These are phyloP conservation scores for Leucophenga maculata DNA, from an alignment of 2,888 invertebrate species.

Conservation along the genomic window DNA sequence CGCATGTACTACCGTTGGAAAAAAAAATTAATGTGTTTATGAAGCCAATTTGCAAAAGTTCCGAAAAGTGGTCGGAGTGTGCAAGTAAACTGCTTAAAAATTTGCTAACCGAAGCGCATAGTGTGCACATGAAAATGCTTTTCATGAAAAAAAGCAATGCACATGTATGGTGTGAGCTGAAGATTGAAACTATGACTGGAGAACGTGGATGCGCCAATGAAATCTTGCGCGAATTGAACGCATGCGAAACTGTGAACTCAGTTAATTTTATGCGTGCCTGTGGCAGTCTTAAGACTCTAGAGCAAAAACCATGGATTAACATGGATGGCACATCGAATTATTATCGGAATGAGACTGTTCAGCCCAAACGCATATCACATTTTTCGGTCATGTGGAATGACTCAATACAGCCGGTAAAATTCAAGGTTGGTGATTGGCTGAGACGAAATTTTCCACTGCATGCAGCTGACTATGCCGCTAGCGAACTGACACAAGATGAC, in stretches of 20 bases:
- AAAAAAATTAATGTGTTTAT: neutral
- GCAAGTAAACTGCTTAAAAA: neutral
- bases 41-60: no score
- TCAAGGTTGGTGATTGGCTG: neutral
- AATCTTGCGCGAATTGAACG: neutral
- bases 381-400: neutral
- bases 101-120: neutral
- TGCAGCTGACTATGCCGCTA: neutral
- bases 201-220: neutral
- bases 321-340: neutral
- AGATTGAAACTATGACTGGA: neutral
- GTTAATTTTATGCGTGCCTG: neutral
- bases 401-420: neutral
- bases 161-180: conserved; percentile 4
- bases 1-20: neutral
- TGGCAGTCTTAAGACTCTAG: neutral
- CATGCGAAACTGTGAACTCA: neutral
- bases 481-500: neutral
- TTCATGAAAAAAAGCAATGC: neutral
- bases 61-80: neutral
- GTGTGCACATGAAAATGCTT: neutral
- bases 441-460: neutral
- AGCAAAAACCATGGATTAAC: neutral
- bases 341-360: neutral
- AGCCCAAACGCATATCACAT: neutral